Conservation (phyloP, 2,797 vertebrate genomes). For the Nyctibius grandis region DNA sequence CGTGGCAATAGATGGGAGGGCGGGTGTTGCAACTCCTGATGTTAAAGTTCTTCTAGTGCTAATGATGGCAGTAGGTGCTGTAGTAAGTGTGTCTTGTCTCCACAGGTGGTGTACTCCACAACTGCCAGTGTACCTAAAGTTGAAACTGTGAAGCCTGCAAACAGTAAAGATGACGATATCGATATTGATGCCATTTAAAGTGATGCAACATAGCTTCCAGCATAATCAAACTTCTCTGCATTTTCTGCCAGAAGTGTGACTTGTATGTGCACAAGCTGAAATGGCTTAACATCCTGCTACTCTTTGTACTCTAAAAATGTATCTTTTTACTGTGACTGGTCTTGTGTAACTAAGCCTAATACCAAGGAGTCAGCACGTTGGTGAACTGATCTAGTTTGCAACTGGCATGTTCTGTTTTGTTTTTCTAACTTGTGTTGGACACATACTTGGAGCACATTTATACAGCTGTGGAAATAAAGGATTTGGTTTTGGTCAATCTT, state of each 20-base stretch:
- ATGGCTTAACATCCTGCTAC: slow-evolving; percentile 78
- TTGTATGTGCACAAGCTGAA: slow-evolving; percentile 75
- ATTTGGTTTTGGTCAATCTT: slow-evolving; percentile 79
- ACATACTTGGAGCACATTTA: slow-evolving; percentile 77
- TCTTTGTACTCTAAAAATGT: slow-evolving; percentile 74
- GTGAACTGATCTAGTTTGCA: slow-evolving; percentile 76
- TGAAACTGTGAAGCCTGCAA: slow-evolving; percentile 90
- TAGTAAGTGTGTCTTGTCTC: background rate
- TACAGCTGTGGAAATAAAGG: slow-evolving; percentile 80
- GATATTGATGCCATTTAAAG: slow-evolving; percentile 97
- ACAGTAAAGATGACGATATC: slow-evolving; percentile 91
- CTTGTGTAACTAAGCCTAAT: slow-evolving; percentile 75
- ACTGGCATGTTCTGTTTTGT: slow-evolving; percentile 73
- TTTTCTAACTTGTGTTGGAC: slow-evolving; percentile 76
- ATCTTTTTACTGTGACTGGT: slow-evolving; percentile 78
- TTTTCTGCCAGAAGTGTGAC: slow-evolving; percentile 79
- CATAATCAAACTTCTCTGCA: slow-evolving; percentile 63
- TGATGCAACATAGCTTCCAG: slow-evolving; percentile 68
- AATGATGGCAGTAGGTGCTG: background rate
- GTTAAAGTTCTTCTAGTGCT: background rate
- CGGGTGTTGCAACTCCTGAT: background rate
- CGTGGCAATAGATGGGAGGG: fast-evolving
- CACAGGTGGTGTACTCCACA: slow-evolving; percentile 93
- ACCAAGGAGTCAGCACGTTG: slow-evolving; percentile 69
- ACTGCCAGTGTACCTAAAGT: slow-evolving; percentile 92